Evolutionary conservation across 2,888 invertebrate genomes (phyloP).

Genomic region (Campoplex capitator): DNA sequence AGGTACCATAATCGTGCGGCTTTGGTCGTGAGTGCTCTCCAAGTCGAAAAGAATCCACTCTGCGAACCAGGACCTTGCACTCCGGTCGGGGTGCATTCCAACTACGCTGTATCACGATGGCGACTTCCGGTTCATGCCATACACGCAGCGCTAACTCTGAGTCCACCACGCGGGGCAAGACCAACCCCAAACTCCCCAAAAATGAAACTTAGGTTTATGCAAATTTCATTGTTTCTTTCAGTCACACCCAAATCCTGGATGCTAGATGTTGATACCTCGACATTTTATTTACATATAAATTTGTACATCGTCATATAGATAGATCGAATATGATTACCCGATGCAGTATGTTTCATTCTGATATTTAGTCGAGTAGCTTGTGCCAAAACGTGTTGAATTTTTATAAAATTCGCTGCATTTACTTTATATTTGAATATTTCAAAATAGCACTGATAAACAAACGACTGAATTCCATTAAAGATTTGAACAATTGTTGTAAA

Average conservation of each 20-base stretch:
- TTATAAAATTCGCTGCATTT: background rate
- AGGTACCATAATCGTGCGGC: conserved; percentile 97
- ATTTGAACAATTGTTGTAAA: background rate
- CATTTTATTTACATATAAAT: conserved; percentile 27
- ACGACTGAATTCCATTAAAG: background rate
- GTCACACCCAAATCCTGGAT: conserved; percentile 77
- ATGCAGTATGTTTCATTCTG: conserved; percentile 49
- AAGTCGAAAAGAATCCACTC: conserved; percentile 96
- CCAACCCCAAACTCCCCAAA: conserved; percentile 93
- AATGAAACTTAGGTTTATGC: conserved; percentile 94
- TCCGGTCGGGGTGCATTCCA: conserved; percentile 82
- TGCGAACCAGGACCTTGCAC: conserved; percentile 93
- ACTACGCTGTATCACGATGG: conserved; percentile 85
- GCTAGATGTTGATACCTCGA: conserved; percentile 79
- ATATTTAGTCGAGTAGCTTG: background rate
- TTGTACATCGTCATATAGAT: conserved; percentile 69
- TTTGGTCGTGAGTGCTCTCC: conserved; percentile 95
- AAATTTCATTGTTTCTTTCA: conserved; percentile 78
- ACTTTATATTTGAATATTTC: background rate
- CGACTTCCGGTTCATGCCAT: conserved; percentile 86
- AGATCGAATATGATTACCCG: conserved; percentile 72
- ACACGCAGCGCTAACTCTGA: conserved; percentile 90
- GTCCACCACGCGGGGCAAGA: conserved; percentile 85
- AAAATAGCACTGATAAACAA: background rate
- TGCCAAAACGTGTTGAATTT: background rate